Conservation (phyloP, 2,888 invertebrate species). For the Microctonus aethiopoides region DNA sequence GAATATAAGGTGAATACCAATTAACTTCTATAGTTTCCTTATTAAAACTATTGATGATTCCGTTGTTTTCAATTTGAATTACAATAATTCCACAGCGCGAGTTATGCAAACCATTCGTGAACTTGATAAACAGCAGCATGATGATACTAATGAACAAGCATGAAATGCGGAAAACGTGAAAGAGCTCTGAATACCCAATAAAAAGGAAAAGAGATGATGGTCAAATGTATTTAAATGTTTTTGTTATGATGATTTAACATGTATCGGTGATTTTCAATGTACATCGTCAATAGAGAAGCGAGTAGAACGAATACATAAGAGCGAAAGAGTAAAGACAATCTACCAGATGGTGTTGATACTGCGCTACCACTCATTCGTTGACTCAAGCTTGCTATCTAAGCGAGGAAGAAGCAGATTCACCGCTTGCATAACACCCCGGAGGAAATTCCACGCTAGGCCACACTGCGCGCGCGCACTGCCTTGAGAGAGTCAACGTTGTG, state of each 20-base stretch:
- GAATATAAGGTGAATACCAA: no score
- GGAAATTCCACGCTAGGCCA: slow-evolving; percentile 48
- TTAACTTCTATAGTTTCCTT: no score
- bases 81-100: no score
- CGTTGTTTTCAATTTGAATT: no score
- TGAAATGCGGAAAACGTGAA: no score
- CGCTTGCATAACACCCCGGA: slow-evolving; percentile 44
- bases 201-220: no score
- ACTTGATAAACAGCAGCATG: no score
- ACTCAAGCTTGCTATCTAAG: neutral
- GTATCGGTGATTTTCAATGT: neutral
- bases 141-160: no score
- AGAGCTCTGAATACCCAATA: no score
- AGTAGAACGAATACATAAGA: neutral
- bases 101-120: no score
- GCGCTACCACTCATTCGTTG: neutral
- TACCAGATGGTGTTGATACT: slow-evolving; percentile 33
- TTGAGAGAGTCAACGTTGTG: slow-evolving; percentile 8
- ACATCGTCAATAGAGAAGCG: neutral
- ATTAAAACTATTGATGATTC: no score
- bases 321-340: neutral
- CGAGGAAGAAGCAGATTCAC: slow-evolving; percentile 23
- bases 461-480: slow-evolving; percentile 33
- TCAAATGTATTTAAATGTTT: neutral
- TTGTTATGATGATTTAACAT: neutral